These are phyloP conservation scores for Conistra vaccinii DNA, from an alignment of 2,888 invertebrate species.

Conservation along the genomic window DNA sequence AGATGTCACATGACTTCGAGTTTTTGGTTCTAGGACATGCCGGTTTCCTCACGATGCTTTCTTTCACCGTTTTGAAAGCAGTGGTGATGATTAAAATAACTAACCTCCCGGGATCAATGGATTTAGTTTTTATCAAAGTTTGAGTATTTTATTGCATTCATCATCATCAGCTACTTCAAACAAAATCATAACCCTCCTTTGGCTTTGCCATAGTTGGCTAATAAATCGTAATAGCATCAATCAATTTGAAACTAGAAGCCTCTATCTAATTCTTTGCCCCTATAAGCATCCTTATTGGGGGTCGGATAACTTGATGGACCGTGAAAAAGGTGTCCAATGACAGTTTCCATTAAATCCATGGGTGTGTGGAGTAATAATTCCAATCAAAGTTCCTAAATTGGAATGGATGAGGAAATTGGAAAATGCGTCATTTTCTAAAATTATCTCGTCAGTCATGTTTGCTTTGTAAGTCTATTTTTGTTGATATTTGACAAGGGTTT, in stretches of 20 bases:
- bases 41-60: no score
- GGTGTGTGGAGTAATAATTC: constrained; percentile 30
- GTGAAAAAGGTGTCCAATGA: constrained; percentile 25
- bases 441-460: not conserved
- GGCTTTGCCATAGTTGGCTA: not conserved
- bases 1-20: no score
- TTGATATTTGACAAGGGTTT: not conserved
- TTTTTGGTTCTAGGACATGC: no score
- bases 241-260: constrained; percentile 1
- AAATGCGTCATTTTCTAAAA: not conserved
- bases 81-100: no score
- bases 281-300: not conserved
- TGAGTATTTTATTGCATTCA: no score
- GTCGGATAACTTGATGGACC: constrained; percentile 10
- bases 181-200: not conserved
- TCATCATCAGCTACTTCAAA: not conserved
- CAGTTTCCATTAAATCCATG: constrained; percentile 33
- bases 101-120: no score
- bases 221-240: not conserved
- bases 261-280: constrained; percentile 8
- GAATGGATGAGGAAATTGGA: not conserved
- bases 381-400: constrained; percentile 7
- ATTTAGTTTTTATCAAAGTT: no score
- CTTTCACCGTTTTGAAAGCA: no score
- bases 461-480: not conserved